A percentile compares a stretch with the other conserved stretches of the same genome.
phyloP scores from a whole-genome alignment of 2,888 invertebrate genomes.

The Brachypalpus laphriformis region DNA sequence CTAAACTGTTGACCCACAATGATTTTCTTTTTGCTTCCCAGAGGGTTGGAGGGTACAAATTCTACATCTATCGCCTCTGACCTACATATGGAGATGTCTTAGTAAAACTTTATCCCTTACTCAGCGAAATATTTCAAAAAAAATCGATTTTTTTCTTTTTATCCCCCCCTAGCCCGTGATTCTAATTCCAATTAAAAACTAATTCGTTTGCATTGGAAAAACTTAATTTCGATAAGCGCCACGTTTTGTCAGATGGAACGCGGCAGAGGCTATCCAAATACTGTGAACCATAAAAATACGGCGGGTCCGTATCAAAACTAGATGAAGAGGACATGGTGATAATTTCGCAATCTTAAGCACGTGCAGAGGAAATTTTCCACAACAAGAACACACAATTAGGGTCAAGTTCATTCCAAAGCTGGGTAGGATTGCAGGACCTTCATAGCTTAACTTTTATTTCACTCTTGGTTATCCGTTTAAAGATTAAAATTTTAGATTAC shows the following conservation, averaged over 20 bases:
- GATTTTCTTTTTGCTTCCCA: neutral
- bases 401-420: constrained; percentile 2
- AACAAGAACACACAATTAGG: constrained; percentile 17
- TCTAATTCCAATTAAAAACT: constrained; percentile 40
- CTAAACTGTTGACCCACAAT: neutral
- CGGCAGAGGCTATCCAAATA: no score
- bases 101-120: neutral
- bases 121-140: neutral
- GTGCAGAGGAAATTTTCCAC: neutral
- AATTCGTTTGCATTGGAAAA: neutral
- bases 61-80: no score
- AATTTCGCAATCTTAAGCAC: constrained; percentile 21
- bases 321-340: neutral
- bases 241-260: neutral
- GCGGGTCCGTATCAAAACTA: neutral
- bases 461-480: neutral
- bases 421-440: neutral
- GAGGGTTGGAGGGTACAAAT: no score
- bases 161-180: neutral
- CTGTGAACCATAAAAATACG: no score
- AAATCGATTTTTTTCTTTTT: no score
- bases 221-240: neutral
- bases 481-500: neutral
- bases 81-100: neutral
- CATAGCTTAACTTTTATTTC: no score